Evolutionary conservation across 2,113 vertebrate species (phyloP).

Genomic region (Rhinopomastus cyanomelas): DNA sequence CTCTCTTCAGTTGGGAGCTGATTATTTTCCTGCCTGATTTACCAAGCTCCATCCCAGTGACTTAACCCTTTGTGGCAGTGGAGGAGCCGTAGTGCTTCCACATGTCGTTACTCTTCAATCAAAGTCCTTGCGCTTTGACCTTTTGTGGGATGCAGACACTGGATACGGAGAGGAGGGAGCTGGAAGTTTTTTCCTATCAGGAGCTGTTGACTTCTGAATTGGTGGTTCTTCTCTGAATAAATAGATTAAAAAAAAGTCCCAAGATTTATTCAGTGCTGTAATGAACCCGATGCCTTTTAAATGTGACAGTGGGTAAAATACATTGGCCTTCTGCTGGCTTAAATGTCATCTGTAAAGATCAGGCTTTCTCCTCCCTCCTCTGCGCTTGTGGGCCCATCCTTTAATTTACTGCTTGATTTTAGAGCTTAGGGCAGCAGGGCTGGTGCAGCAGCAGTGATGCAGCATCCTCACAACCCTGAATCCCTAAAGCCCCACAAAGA

Average conservation of each 20-base stretch:
- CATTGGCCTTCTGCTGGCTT: constrained; percentile 7
- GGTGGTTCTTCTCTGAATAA: neutral
- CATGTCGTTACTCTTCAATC: accelerated
- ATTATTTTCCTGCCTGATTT: constrained; percentile 34
- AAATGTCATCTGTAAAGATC: constrained; percentile 61
- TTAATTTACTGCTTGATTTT: neutral
- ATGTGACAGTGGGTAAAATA: constrained; percentile 54
- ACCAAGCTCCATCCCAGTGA: neutral
- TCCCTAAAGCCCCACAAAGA: accelerated
- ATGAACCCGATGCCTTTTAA: constrained; percentile 58
- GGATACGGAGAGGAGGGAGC: neutral
- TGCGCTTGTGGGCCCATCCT: accelerated
- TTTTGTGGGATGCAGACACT: accelerated
- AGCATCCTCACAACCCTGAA: neutral
- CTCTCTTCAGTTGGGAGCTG: constrained; percentile 16
- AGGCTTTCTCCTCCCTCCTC: neutral
- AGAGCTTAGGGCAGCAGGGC: neutral
- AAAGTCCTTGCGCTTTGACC: accelerated
- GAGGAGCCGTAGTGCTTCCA: accelerated
- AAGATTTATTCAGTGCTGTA: constrained; percentile 12
- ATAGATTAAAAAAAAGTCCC: neutral
- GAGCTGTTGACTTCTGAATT: neutral
- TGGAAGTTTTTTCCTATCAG: neutral
- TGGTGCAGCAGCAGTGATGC: neutral
- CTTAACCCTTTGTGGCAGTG: neutral